These are phyloP conservation scores for Peromyscus aztecus DNA, from an alignment of 2,797 vertebrate genomes.

Conservation along the genomic window DNA sequence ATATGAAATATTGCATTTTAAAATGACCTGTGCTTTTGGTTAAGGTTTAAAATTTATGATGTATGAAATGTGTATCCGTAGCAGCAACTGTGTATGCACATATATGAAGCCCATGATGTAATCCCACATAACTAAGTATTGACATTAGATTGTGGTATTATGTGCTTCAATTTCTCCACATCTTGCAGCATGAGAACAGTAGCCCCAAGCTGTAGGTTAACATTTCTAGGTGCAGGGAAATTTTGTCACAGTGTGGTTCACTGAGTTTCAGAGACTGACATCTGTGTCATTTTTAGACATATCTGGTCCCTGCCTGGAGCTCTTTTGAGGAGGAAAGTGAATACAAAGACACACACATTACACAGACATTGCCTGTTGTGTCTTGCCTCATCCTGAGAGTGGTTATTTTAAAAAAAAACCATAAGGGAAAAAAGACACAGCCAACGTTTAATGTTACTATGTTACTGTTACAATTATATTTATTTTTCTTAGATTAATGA, in stretches of 20 bases:
- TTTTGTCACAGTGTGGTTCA: constrained; percentile 75
- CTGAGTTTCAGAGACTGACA: constrained; percentile 74
- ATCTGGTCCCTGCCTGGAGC: constrained; percentile 64
- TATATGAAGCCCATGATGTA: not conserved
- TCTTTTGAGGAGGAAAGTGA: constrained; percentile 34
- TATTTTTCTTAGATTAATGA: constrained; percentile 83
- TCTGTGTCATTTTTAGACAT: constrained; percentile 71
- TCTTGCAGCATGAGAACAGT: constrained; percentile 20
- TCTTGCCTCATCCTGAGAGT: constrained; percentile 4
- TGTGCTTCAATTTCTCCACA: not conserved
- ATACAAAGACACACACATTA: not conserved
- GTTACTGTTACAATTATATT: constrained; percentile 75
- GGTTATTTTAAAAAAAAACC: constrained; percentile 52
- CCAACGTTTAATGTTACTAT: constrained; percentile 72
- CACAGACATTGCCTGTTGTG: not conserved
- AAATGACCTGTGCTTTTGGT: not conserved
- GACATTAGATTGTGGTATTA: not conserved
- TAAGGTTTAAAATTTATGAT: not conserved
- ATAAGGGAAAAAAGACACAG: constrained; percentile 59
- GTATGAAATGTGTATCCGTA: not conserved
- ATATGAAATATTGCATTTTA: not conserved
- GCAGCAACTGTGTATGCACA: not conserved
- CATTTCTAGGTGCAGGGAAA: constrained; percentile 73
- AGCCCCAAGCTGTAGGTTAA: constrained; percentile 70
- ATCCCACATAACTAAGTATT: not conserved